phyloP scores from a whole-genome alignment of 2,888 invertebrate species.

The Stenolophus ochropezus region DNA sequence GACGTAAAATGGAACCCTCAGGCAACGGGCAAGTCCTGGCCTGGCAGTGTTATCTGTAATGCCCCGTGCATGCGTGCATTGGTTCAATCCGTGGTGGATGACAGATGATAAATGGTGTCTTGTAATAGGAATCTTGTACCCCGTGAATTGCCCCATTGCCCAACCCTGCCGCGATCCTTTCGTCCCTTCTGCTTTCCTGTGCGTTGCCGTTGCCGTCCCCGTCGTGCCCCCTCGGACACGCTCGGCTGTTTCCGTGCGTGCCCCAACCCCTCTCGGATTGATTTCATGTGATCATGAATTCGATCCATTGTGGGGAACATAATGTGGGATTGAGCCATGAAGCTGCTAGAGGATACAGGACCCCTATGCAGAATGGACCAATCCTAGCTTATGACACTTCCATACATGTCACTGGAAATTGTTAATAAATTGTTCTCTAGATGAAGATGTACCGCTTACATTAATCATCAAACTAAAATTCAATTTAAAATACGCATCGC shows the following conservation, averaged over 20 bases:
- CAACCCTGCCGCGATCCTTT: conserved; percentile 58
- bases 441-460: neutral
- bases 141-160: conserved; percentile 71
- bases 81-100: conserved; percentile 66
- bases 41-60: conserved; percentile 56
- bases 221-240: neutral
- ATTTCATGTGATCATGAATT: conserved; percentile 49
- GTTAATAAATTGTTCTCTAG: neutral
- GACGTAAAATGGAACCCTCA: neutral
- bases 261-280: conserved; percentile 20
- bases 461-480: neutral
- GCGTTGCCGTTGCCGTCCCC: neutral
- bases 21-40: conserved; percentile 29
- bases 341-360: conserved; percentile 28
- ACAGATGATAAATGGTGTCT: conserved; percentile 73
- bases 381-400: neutral
- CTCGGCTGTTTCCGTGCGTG: conserved; percentile 32
- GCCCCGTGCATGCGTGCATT: conserved; percentile 59
- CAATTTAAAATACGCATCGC: neutral
- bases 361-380: neutral
- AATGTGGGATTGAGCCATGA: conserved; percentile 54
- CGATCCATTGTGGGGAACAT: conserved; percentile 50
- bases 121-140: conserved; percentile 72
- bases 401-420: neutral
- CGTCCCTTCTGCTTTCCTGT: conserved; percentile 4